Evolutionary conservation across 1,140 invertebrate species (phyloP).

Genomic region (Hormaphis cornu): DNA sequence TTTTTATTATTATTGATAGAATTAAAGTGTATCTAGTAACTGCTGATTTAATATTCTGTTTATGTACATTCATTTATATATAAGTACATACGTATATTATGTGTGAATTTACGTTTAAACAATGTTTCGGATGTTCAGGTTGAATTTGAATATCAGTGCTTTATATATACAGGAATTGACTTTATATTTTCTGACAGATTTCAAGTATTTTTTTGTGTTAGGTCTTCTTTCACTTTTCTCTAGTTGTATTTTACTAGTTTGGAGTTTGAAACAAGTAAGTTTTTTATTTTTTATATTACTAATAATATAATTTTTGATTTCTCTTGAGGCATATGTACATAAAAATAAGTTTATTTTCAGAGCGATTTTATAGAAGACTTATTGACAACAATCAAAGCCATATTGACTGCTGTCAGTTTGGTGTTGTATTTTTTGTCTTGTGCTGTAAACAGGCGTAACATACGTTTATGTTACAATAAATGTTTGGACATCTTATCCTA

Average conservation of each 20-base stretch:
- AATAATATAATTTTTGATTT: slow-evolving; percentile 8
- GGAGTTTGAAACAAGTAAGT: slow-evolving; percentile 28
- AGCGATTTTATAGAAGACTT: slow-evolving; percentile 25
- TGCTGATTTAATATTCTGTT: background rate
- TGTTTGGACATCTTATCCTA: slow-evolving; percentile 11
- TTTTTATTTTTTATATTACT: background rate
- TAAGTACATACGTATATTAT: too few species aligned
- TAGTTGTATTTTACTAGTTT: slow-evolving; percentile 17
- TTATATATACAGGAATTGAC: background rate
- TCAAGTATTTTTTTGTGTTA: slow-evolving; percentile 16
- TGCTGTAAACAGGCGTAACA: slow-evolving; percentile 3
- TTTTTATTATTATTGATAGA: background rate
- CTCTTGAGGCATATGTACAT: background rate
- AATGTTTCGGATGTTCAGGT: background rate
- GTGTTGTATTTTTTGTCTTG: slow-evolving; percentile 26
- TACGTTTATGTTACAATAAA: slow-evolving; percentile 13
- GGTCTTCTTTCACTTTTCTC: slow-evolving; percentile 15
- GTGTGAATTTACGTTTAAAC: too few species aligned
- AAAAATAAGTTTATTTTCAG: slow-evolving; percentile 30
- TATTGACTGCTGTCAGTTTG: slow-evolving; percentile 23
- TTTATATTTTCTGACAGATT: slow-evolving; percentile 8
- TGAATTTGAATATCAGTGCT: background rate
- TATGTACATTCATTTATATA: too few species aligned
- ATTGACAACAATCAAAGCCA: slow-evolving; percentile 22
- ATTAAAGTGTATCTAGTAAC: background rate